Percentiles rank a stretch among this genome's conserved stretches.
Conservation (phyloP, 1,140 invertebrate genomes). For the Pristionchus pacificus region DNA sequence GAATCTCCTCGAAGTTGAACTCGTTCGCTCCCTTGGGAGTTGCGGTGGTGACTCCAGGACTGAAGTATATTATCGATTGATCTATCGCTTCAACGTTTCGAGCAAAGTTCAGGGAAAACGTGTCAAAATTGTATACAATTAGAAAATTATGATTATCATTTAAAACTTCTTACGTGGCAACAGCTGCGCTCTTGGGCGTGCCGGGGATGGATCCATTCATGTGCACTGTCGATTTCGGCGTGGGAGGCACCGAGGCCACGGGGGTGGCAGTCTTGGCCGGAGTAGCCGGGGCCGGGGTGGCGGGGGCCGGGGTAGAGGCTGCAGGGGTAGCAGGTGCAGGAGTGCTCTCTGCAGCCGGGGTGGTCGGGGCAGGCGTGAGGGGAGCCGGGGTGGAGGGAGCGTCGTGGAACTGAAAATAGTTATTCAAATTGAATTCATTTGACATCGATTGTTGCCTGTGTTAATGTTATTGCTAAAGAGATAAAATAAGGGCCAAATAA, state of each 20-base stretch:
- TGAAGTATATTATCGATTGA: conserved; percentile 3
- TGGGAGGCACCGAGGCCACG: conserved; percentile 13
- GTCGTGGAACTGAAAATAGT: conserved; percentile 23
- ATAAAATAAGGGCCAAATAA: no score
- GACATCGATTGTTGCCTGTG: no score
- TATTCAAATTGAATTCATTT: no score
- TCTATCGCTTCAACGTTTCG: no score
- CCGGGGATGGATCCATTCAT: conserved; percentile 30
- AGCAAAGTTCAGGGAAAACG: background rate
- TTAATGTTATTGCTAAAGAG: no score
- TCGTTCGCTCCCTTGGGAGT: conserved; percentile 27
- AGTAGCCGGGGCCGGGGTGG: conserved; percentile 16
- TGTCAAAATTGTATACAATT: background rate
- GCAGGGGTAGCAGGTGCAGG: conserved; percentile 5
- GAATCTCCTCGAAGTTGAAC: conserved; percentile 41
- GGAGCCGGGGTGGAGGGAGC: conserved; percentile 11
- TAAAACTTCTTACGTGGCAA: background rate
- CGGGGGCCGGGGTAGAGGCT: background rate
- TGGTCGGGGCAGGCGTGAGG: conserved; percentile 30
- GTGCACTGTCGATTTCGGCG: conserved; percentile 22
- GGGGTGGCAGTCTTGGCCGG: conserved; percentile 9
- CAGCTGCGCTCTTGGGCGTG: conserved; percentile 28
- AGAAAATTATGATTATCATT: background rate
- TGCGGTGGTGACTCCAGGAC: conserved; percentile 22
- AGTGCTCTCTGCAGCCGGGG: conserved; percentile 10